Percentiles rank a stretch among this genome's conserved stretches.
Conservation (phyloP, 2,797 vertebrate genomes). For the Miichthys miiuy region DNA sequence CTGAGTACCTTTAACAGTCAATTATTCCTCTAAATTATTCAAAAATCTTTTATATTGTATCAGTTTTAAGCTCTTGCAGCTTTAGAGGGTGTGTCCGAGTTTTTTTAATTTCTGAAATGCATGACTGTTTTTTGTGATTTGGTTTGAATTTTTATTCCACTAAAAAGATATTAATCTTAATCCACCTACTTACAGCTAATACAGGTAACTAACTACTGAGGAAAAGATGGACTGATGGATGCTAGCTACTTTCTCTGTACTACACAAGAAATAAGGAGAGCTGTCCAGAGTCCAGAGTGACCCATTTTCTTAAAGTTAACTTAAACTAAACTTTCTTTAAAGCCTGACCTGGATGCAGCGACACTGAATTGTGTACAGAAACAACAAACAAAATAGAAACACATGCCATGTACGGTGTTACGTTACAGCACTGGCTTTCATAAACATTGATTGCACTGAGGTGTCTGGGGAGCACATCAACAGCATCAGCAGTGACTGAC, state of each 20-base stretch:
- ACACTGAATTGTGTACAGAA: background rate
- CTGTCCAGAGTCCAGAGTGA: constrained; percentile 7
- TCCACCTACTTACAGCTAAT: background rate
- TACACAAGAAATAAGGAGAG: background rate
- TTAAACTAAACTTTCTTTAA: background rate
- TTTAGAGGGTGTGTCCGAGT: background rate
- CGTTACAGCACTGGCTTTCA: background rate
- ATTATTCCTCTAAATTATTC: background rate
- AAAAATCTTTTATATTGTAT: background rate
- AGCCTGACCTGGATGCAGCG: constrained; percentile 22
- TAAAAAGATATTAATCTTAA: background rate
- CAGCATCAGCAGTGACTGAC: background rate
- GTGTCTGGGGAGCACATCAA: background rate
- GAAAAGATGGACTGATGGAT: background rate
- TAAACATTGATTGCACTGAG: background rate
- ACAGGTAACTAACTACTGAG: background rate
- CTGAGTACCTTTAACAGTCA: background rate
- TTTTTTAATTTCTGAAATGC: background rate
- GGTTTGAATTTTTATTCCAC: background rate
- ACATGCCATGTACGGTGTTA: background rate
- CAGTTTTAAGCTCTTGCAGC: background rate
- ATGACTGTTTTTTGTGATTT: background rate
- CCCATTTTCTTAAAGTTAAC: constrained; percentile 8
- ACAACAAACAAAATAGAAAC: background rate
- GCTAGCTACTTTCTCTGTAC: background rate